Base-by-base conservation (phyloP, 2,888 invertebrate species). In the Dolomedes plantarius region DNA sequence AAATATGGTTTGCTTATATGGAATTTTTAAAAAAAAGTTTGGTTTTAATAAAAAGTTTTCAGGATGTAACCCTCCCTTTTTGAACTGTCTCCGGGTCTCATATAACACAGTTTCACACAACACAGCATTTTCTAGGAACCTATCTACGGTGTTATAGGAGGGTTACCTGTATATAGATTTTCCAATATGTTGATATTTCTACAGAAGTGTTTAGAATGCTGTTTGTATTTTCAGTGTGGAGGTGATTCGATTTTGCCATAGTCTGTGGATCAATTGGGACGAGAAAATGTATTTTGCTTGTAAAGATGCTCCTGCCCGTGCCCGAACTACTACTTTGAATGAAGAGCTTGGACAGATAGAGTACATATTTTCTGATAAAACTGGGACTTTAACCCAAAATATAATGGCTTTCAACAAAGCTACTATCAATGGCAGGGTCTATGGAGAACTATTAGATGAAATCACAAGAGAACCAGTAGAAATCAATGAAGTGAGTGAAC, bases 341-440 rank as follows among this genome's bases (percentile, higher is more conserved):
- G 99, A 99, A 92, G 99, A 99, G 93, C 94, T 99, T 89, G 98
- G 98, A 89, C 98, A 99, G 93, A 98, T 99, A 90, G 98, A 99
- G 92, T 99, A 99, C 92, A 96, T 99, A 91, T 99, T 99, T 93
- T 98, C 98, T 72, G 99, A 99, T 92, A 99, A 99, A 93, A 99
- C 99, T 88, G 99, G 99, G 90, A 99, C 99, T 16, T 93, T 99
- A 82, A 99, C 99, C 39, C 98, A 98, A 93, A 99, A 99, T 92
- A 98, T 99, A 90, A 99, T 99, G 99, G 97, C 98, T 83, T 99
- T 99, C 92, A 99, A 99, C 93, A 99, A 99, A 93, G 98, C 98
- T 92, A 97, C 98, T 88, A 97, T 99, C 89, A 96, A 95, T 89
- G 98, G 97, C 5, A 94, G 94, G 89, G 94, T 95, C 80, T 99